Evolutionary conservation across 1,140 invertebrate species (phyloP).

Genomic region (Theocolax elegans): DNA sequence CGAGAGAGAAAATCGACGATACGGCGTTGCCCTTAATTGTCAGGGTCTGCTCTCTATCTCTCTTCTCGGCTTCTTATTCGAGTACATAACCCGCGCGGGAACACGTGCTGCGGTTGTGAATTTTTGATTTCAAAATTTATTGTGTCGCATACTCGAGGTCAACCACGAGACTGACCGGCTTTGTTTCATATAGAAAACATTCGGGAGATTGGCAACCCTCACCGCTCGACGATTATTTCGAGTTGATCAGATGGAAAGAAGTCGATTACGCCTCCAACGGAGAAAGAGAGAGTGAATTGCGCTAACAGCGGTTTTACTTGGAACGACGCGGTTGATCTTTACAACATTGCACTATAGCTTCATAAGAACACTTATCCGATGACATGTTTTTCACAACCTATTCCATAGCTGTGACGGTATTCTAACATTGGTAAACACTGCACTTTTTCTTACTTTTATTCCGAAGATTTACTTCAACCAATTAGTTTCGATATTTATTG

Average conservation of each 20-base stretch:
- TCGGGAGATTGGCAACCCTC: not conserved
- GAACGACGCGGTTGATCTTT: too few relatives aligned
- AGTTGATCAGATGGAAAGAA: not conserved
- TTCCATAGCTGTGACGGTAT: too few relatives aligned
- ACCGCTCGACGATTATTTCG: not conserved
- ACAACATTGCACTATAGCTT: too few relatives aligned
- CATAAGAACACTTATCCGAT: too few relatives aligned
- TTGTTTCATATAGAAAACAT: not conserved
- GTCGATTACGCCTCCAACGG: not conserved
- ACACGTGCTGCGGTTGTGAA: not conserved
- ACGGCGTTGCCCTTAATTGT: constrained; percentile 27
- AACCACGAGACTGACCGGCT: not conserved
- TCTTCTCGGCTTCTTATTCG: not conserved
- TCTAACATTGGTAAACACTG: too few relatives aligned
- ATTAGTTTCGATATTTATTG: too few relatives aligned
- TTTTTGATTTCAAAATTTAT: constrained; percentile 21
- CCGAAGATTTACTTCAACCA: too few relatives aligned
- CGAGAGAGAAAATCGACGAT: not conserved
- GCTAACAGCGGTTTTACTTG: too few relatives aligned
- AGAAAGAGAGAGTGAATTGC: not conserved
- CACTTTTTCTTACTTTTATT: too few relatives aligned
- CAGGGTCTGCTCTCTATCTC: not conserved
- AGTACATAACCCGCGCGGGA: not conserved
- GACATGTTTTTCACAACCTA: too few relatives aligned
- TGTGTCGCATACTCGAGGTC: not conserved